These are phyloP conservation scores for Corythoichthys intestinalis DNA, from an alignment of 2,113 vertebrate species.

Conservation along the genomic window DNA sequence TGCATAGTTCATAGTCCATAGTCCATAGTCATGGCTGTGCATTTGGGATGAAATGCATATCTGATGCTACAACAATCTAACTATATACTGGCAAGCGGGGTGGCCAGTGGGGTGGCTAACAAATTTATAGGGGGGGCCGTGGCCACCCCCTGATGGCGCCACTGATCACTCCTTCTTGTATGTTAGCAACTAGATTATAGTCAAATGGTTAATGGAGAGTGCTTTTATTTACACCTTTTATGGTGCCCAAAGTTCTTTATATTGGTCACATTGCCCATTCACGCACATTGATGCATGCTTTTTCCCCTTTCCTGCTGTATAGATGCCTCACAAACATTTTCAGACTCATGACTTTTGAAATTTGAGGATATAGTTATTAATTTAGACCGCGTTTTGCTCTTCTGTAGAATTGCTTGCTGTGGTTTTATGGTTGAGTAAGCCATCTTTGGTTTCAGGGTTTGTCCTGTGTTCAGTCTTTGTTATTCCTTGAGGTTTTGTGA, in stretches of 20 bases:
- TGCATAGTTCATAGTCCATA: too few species aligned
- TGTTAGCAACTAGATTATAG: constrained; percentile 11
- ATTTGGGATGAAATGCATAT: too few species aligned
- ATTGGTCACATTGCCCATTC: too few species aligned
- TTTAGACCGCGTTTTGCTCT: neutral
- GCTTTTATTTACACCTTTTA: constrained; percentile 43
- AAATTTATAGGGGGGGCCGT: too few species aligned
- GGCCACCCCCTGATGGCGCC: too few species aligned
- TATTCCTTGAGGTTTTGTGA: neutral
- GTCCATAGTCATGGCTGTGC: too few species aligned
- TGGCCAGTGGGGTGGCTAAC: too few species aligned
- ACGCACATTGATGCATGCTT: neutral
- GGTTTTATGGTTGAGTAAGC: neutral
- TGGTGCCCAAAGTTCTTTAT: too few species aligned
- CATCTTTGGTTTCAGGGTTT: neutral
- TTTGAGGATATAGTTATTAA: neutral
- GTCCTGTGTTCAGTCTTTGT: neutral
- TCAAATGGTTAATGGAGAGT: too few species aligned
- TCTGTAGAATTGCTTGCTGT: neutral
- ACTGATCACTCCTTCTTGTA: constrained; percentile 22
- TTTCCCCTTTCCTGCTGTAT: constrained; percentile 33
- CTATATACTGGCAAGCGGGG: too few species aligned
- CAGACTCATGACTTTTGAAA: constrained; percentile 12
- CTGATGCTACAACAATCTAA: too few species aligned
- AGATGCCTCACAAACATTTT: constrained; percentile 51